Conservation (phyloP, 2,113 vertebrate species). For the Perca fluviatilis region DNA sequence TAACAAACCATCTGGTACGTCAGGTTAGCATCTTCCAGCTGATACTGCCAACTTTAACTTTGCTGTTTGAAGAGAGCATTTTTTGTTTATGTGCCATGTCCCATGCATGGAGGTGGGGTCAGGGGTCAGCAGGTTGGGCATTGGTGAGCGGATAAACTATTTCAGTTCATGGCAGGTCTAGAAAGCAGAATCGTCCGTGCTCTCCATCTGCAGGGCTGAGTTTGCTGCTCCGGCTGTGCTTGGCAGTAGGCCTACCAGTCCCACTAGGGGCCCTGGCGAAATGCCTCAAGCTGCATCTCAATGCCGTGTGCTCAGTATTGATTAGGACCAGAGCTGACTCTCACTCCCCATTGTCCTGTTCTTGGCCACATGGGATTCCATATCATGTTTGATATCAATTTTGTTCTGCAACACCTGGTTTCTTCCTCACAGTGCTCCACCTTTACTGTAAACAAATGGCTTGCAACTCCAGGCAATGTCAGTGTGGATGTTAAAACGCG, state of each 20-base stretch:
- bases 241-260: constrained; percentile 73
- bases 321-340: constrained; percentile 71
- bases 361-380: constrained; percentile 50
- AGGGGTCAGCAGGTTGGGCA: constrained; percentile 22
- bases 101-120: neutral
- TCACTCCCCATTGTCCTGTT: constrained; percentile 58
- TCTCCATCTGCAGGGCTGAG: constrained; percentile 57
- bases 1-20: too few relatives aligned
- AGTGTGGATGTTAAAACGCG: constrained; percentile 33
- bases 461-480: constrained; percentile 30
- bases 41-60: neutral
- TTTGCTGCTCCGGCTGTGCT: constrained; percentile 61
- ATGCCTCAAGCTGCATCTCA: constrained; percentile 73
- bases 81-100: neutral
- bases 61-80: neutral
- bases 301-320: constrained; percentile 77
- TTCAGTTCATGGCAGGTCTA: constrained; percentile 42
- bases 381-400: constrained; percentile 69
- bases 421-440: constrained; percentile 53
- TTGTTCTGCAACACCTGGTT: constrained; percentile 47
- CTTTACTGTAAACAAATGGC: constrained; percentile 64
- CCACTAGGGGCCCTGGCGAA: constrained; percentile 60
- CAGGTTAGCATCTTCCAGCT: neutral
- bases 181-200: constrained; percentile 34
- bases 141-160: constrained; percentile 15